phyloP scores from a whole-genome alignment of 1,140 invertebrate genomes.

The Ericerus pela region DNA sequence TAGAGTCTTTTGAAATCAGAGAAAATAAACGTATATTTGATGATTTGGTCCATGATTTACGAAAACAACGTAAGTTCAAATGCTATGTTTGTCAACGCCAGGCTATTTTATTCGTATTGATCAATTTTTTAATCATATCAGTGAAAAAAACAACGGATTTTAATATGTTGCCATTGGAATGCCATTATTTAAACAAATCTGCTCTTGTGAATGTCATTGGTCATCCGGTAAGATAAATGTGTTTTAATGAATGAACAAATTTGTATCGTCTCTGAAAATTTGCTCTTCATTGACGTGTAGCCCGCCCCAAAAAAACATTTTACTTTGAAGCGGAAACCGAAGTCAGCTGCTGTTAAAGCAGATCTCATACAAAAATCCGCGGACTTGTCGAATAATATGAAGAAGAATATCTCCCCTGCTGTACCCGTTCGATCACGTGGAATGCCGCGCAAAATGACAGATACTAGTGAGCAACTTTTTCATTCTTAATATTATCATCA shows the following conservation, averaged over 20 bases:
- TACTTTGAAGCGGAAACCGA: constrained; percentile 84
- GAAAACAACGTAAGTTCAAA: constrained; percentile 45
- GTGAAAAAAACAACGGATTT: constrained; percentile 73
- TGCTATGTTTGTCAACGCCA: not conserved
- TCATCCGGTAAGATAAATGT: constrained; percentile 30
- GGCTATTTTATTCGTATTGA: constrained; percentile 6
- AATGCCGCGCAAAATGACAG: constrained; percentile 92
- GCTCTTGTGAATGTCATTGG: constrained; percentile 74
- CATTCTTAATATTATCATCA: not conserved
- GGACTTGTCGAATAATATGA: constrained; percentile 75
- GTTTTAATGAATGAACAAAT: not conserved
- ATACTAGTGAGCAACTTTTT: constrained; percentile 73
- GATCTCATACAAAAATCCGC: constrained; percentile 81
- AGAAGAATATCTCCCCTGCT: constrained; percentile 73
- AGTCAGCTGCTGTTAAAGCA: constrained; percentile 75
- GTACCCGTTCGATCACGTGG: constrained; percentile 81
- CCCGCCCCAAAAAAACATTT: constrained; percentile 63
- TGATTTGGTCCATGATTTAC: constrained; percentile 74
- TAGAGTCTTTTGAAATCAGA: constrained; percentile 65
- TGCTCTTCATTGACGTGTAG: not conserved
- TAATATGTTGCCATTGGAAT: constrained; percentile 80
- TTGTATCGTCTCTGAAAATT: not conserved
- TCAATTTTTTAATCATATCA: no score
- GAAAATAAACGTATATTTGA: constrained; percentile 78
- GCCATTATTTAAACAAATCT: constrained; percentile 89